Percentiles rank a stretch among this genome's conserved stretches.
Conservation (phyloP, 1,140 invertebrate species). For the Zaprionus capensis region DNA sequence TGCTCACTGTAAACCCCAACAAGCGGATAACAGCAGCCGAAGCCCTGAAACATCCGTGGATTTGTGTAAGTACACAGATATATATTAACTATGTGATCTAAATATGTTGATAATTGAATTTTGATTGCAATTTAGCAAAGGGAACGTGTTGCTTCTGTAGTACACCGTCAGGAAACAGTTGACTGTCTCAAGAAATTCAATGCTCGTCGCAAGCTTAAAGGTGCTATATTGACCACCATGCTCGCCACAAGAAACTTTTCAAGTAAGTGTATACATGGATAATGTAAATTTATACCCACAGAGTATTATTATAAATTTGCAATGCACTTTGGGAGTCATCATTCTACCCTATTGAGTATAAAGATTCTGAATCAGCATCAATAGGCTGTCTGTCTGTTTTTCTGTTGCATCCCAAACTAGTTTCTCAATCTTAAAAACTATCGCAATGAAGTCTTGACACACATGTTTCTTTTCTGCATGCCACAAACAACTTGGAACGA, state of each 20-base stretch:
- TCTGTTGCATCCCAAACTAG: too few species aligned
- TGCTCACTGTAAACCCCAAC: conserved; percentile 99
- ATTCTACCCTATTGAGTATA: too few species aligned
- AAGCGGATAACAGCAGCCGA: conserved; percentile 99
- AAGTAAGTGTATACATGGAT: conserved; percentile 88
- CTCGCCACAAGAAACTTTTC: conserved; percentile 98
- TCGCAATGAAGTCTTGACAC: too few species aligned
- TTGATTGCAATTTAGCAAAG: conserved; percentile 90
- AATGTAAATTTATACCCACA: too few species aligned
- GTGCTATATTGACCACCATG: conserved; percentile 99
- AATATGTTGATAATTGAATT: background rate
- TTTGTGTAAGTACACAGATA: conserved; percentile 92
- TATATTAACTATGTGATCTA: background rate
- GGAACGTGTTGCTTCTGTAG: conserved; percentile 98
- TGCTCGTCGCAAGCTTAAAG: conserved; percentile 99
- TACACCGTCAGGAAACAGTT: conserved; percentile 99
- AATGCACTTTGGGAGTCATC: too few species aligned
- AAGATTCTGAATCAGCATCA: too few species aligned
- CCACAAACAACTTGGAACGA: too few species aligned
- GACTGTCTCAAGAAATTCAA: conserved; percentile 99
- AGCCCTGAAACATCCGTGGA: conserved; percentile 99
- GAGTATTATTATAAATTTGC: too few species aligned
- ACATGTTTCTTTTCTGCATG: too few species aligned
- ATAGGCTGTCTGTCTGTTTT: too few species aligned
- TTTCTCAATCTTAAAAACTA: too few species aligned